These are phyloP conservation scores for Elgaria multicarinata DNA, from an alignment of 2,113 vertebrate species.

Conservation along the genomic window DNA sequence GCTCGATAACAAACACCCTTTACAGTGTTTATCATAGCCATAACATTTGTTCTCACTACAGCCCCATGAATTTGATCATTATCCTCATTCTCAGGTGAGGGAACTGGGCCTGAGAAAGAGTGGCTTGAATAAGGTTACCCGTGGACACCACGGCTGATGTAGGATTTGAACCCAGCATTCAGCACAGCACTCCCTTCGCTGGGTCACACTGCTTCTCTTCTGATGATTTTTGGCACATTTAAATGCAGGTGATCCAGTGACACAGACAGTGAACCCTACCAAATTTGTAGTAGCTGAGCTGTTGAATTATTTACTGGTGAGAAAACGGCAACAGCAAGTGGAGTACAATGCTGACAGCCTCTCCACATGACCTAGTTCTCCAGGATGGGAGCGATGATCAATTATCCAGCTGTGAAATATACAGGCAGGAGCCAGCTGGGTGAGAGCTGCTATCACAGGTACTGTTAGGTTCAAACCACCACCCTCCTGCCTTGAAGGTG, in stretches of 20 bases:
- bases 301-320: constrained; percentile 58
- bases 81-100: neutral
- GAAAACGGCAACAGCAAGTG: neutral
- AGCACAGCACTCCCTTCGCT: neutral
- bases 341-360: constrained; percentile 16
- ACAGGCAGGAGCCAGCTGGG: constrained; percentile 7
- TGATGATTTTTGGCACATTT: neutral
- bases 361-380: constrained; percentile 70
- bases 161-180: neutral
- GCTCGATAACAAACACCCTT: too few relatives aligned
- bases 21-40: too few relatives aligned
- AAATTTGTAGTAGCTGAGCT: constrained; percentile 29
- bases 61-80: neutral
- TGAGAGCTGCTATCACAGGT: neutral
- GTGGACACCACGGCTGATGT: neutral
- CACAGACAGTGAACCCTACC: neutral
- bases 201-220: neutral
- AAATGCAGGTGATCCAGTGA: neutral
- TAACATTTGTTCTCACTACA: too few relatives aligned
- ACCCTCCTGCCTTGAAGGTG: neutral
- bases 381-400: constrained; percentile 20
- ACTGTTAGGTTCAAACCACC: constrained; percentile 1
- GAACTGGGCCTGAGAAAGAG: neutral
- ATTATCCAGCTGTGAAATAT: constrained; percentile 42
- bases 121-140: neutral